Evolutionary conservation across 2,888 invertebrate genomes (phyloP), one percentile per base, ranked within the genome.

Genomic region (Perdita meconis): DNA sequence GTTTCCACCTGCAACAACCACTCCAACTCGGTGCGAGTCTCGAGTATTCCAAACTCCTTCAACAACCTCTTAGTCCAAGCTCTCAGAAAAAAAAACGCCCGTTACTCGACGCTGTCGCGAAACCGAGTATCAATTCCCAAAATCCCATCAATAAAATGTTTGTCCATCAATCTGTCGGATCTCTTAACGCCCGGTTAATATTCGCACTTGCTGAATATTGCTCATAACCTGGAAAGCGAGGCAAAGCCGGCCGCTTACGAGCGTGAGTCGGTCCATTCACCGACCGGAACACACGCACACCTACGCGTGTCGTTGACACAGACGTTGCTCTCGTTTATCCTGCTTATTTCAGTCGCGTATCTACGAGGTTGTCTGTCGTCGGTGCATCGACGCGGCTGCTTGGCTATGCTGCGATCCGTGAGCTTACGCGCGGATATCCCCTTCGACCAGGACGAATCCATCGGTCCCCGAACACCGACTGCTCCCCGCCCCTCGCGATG

Each of bases 291-390:
- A 12, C 64, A 13, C 24, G 2, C 3, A 10, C n/a, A 13, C 38
- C 10, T 13, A n/a, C 56, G 1, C 38, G 61, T n/a, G n/a, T 24
- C 40, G 19, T 0, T 24, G 38, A 26, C 53, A 47, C 60, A n/a
- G 40, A 44, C 66, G 51, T 50, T 60, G 38, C 36, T 70, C 70
- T 53, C 75, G 42, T 74, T 71, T 61, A 74, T 78, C 68, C 60
- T 53, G 44, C 57, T 81, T 75, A 78, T 78, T 81, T 72, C 53
- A 44, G 51, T 8, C 53, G 42, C 36, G 47, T 66, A 75, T 68
- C 71, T 8, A 34, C 26, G 26, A 24, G 10, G 44, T 38, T 59
- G 36, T 38, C 44, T 44, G 56, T 44, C 55, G 59, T 71, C 61
- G 51, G 44, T 24, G 57, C 61, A 51, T 72, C 60, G 66, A 51